These are phyloP conservation scores for Drosophila demipolita DNA, from an alignment of 2,888 invertebrate genomes.

Conservation along the genomic window DNA sequence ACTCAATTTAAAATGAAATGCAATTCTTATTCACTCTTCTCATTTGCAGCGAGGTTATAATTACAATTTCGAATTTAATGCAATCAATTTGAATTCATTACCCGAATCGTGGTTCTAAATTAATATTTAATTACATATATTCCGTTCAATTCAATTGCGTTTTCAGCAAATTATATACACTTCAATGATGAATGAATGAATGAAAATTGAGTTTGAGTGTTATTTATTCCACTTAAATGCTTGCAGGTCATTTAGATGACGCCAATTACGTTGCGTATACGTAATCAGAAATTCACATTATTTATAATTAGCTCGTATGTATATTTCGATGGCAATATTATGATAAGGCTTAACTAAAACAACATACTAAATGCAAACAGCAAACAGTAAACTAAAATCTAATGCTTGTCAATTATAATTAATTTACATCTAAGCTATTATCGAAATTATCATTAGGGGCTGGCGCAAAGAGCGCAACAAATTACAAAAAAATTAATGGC, in stretches of 20 bases:
- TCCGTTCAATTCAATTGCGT: not conserved
- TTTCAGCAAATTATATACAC: conserved; percentile 12
- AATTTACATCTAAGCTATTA: conserved; percentile 75
- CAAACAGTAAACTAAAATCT: conserved; percentile 18
- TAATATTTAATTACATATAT: conserved; percentile 3
- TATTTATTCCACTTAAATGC: conserved; percentile 22
- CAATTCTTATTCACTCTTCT: not conserved
- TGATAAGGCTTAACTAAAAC: conserved; percentile 31
- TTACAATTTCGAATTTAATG: not conserved
- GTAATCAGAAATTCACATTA: conserved; percentile 50
- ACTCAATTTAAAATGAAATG: not conserved
- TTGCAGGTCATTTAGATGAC: conserved; percentile 41
- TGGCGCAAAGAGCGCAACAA: conserved; percentile 27
- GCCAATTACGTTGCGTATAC: conserved; percentile 56
- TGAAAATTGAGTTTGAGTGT: conserved; percentile 19
- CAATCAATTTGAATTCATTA: not conserved
- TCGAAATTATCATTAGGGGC: conserved; percentile 62
- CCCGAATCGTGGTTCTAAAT: not conserved
- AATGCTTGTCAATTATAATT: conserved; percentile 68
- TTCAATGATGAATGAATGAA: conserved; percentile 1
- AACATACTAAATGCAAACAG: not conserved
- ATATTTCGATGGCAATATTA: conserved; percentile 12
- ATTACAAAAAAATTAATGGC: conserved; percentile 35
- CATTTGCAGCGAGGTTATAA: not conserved
- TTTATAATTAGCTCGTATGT: conserved; percentile 7